Conservation (phyloP, 2,888 invertebrate genomes). For the Augochlorella aurata region DNA sequence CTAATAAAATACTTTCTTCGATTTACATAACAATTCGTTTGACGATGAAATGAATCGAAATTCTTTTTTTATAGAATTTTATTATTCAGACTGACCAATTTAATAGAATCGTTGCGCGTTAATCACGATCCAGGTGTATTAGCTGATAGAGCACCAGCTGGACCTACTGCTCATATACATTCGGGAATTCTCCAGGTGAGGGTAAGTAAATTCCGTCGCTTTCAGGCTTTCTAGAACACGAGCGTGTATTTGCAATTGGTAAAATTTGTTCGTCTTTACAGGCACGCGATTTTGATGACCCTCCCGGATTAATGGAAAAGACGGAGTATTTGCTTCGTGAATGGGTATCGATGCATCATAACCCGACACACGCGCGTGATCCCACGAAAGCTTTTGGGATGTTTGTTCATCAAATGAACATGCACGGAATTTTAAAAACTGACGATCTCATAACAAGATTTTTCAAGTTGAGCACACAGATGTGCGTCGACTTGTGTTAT, state of each 20-base stretch:
- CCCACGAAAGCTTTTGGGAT: constrained; percentile 95
- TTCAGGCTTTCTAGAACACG: neutral
- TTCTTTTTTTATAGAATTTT: constrained; percentile 71
- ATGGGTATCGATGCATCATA: constrained; percentile 96
- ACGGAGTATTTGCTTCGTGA: constrained; percentile 96
- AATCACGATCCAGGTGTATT: constrained; percentile 89
- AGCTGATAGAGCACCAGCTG: constrained; percentile 90
- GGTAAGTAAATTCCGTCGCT: constrained; percentile 82
- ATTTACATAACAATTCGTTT: neutral
- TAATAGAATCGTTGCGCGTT: constrained; percentile 92
- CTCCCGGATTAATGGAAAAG: constrained; percentile 96
- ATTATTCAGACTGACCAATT: constrained; percentile 85
- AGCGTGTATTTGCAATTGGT: constrained; percentile 31
- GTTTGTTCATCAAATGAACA: constrained; percentile 98
- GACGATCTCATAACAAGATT: constrained; percentile 98
- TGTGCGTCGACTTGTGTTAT: constrained; percentile 97
- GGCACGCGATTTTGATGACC: constrained; percentile 95
- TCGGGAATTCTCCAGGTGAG: constrained; percentile 93
- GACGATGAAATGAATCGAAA: constrained; percentile 1
- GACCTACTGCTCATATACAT: constrained; percentile 94
- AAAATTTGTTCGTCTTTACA: constrained; percentile 74
- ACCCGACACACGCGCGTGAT: constrained; percentile 90
- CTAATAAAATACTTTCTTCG: neutral
- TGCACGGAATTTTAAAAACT: constrained; percentile 97
- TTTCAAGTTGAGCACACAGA: constrained; percentile 97